Evolutionary conservation across 2,888 invertebrate genomes (phyloP), one percentile per base, ranked within the genome.

Genomic region (Ichneumoninae sp.): DNA sequence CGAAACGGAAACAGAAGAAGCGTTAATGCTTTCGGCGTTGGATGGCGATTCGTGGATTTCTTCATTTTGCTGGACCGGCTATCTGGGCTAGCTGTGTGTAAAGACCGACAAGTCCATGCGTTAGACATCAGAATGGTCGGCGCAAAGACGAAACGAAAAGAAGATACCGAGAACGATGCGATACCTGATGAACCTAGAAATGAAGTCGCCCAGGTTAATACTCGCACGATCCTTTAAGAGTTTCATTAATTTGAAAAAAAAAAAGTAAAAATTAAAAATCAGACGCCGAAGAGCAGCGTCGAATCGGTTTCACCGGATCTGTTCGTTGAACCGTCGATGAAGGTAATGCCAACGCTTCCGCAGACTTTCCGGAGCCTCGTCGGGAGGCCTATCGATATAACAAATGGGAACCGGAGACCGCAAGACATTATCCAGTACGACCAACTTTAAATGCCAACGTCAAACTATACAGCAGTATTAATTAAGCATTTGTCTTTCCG

Each of bases 401-500:
- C 54, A 57, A 77, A 89, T 54, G 85, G 87, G n/a, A 86, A 69
- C 65, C 83, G 84, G 26, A 50, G 86, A 3, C 86, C 89, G 6
- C 81, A 16, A 30, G 26, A 84, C 36, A 57, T 91, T 1, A 90
- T 91, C 44, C 83, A 83, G 91, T 91, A 75, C 85, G 87, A 80
- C 60, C 70, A 50, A 26, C 50, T 66, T 33, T 30, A 10, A 60
- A 47, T 68, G 4, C 57, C 22, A 10, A 54, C 2, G 13, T 60
- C 5, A 1, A 60, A 1, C 26, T 2, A 22, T 54, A 22, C 10
- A 30, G 7, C 33, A 63, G 4, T 30, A 33, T 63, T 63, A 7
- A 63, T 63, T 1, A 16, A 7, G 1, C n/a, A 16, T 30, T 7
- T 30, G 33, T 40, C 16, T 4, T 13, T 57, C 13, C 19, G 47